Evolutionary conservation across 2,888 invertebrate species (phyloP), one percentile per base, ranked within the genome.

Genomic region (Petrophora chlorosata): DNA sequence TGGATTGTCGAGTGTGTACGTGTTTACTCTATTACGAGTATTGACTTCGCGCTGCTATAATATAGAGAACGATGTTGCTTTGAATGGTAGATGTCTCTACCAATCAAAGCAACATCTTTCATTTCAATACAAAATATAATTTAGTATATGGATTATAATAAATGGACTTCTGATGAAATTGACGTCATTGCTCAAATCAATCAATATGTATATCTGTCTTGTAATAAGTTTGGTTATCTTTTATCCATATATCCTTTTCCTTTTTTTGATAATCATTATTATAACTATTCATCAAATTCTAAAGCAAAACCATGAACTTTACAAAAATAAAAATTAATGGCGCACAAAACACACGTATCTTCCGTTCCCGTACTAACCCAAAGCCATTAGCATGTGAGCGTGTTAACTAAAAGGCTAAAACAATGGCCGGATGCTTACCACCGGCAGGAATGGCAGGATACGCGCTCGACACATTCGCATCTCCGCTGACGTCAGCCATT

Each of bases 361-460:
- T 59, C 60, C 61, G 63, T 38, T 60, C 50, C 45, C 55, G 59
- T 58, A 61, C 60, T 70, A 70, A 64, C 64, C 61, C 55, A 63
- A 58, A 56, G 48, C 56, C 54, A 78, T 79, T 72, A 74, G 70
- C 70, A 72, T 76, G 74, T 63, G 61, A 66, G 67, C 67, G 63
- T 65, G 72, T 68, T 63, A 60, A 63, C 59, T 59, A 58, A 63
- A 56, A 61, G 61, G 59, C 66, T 72, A 65, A 71, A 76, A 83
- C 82, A 83, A 84, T 80, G 72, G 74, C 70, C 85, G 85, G 87
- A 85, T 76, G 77, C 75, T 67, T 59, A 39, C 30, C 40, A 40
- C 42, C 16, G 33, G n/a, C 47, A 50, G 43, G 47, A 41, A 47
- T 40, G 63, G 43, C 79, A 75, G 86, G 86, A 86, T 82, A 83